Percentiles rank a stretch among this genome's conserved stretches.
Evolutionary conservation across 2,113 vertebrate species (phyloP).

Genomic region (Megatriorchis doriae): DNA sequence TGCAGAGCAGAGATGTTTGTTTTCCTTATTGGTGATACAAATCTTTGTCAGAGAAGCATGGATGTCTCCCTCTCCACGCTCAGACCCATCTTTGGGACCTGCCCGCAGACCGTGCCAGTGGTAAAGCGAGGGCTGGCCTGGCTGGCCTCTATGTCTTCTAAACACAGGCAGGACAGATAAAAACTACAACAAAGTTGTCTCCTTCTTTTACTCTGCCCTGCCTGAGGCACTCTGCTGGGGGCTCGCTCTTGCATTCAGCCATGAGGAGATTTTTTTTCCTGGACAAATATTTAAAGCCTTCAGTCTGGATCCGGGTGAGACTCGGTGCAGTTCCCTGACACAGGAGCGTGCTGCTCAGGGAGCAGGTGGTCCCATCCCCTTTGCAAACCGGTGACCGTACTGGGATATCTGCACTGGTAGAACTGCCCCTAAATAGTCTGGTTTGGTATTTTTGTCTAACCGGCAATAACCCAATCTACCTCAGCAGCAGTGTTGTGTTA

Average conservation of each 20-base stretch:
- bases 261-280: neutral
- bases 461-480: neutral
- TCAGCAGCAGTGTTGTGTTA: neutral
- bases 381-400: neutral
- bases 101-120: fast-evolving
- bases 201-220: neutral
- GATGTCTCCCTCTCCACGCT: neutral
- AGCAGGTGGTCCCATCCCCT: neutral
- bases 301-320: neutral
- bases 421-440: neutral
- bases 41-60: neutral
- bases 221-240: neutral
- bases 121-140: neutral
- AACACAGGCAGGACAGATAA: neutral
- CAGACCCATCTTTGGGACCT: neutral
- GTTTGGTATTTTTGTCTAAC: neutral
- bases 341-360: neutral
- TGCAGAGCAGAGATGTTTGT: neutral
- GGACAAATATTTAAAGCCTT: neutral
- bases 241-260: neutral
- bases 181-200: neutral
- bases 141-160: neutral
- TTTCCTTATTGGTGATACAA: neutral
- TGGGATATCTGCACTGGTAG: neutral
- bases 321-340: neutral